Base-by-base conservation (phyloP, 2,888 invertebrate genomes). In the Ctenicera cuprea region DNA sequence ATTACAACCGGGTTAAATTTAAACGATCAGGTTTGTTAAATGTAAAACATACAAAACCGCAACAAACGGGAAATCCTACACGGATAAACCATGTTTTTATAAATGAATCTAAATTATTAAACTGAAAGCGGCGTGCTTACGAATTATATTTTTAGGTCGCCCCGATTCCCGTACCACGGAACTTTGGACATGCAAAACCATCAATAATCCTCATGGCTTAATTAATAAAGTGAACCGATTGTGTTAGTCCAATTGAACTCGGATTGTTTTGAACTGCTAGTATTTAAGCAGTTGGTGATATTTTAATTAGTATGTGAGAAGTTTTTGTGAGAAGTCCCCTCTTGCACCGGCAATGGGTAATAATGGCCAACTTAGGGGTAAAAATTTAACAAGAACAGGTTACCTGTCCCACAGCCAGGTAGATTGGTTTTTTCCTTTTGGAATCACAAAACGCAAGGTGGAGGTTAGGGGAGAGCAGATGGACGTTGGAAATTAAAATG, bases 401-500 rank as follows among this genome's bases (percentile, higher is more conserved):
- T 48, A 48, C 65, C 65, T 65, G 50, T 65, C 14, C 48, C 12
- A 52, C 20, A 20, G 22, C 65, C 57, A 67, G 67, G 67, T 59
- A 67, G 43, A 7, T 22, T 43, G 12, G 12, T 57, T 22, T 57
- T 59, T 57, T 38, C n/a, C 8, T 59, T 59, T 59, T 18, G 1
- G n/a, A 59, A 18, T 38, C 16, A 41, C 59, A 59, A 41, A n/a
- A 59, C 18, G 59, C 38, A 18, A 38, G 57, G 33, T 37, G 57
- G 59, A 37, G 30, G 37, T 18, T 37, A 14, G 20, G 11, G 18
- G 20, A 22, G 37, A 54, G 38, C 67, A 67, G 67, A 20, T 67
- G 67, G 41, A 38, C 57, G 57, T 67, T 45, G 26, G 38, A 57
- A 67, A 67, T 67, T 67, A 67, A 67, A 67, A 67, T 67, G 67